Evolutionary conservation across 53 echinoderm and acorn worm species (phyloP).

Genomic region (Actinopyga echinites): DNA sequence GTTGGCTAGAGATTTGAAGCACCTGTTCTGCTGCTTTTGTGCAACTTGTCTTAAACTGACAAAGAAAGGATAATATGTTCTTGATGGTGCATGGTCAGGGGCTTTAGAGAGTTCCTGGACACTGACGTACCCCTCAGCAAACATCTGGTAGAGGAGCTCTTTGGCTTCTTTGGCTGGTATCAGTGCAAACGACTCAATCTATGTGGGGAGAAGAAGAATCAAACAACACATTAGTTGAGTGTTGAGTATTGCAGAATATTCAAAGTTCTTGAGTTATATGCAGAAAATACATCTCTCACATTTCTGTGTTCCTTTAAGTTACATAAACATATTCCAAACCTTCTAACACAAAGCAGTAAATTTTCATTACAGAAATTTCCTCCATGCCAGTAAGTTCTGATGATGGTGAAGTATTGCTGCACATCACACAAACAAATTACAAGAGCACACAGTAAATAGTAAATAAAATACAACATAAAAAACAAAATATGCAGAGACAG

Average conservation of each 20-base stretch:
- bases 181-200: constrained; percentile 94
- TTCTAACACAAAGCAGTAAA: too few relatives aligned
- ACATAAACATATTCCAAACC: too few relatives aligned
- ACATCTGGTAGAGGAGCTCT: constrained; percentile 93
- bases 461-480: too few relatives aligned
- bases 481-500: too few relatives aligned
- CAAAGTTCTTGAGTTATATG: background rate
- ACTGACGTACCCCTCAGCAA: constrained; percentile 82
- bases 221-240: too few relatives aligned
- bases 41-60: constrained; percentile 73
- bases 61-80: constrained; percentile 93
- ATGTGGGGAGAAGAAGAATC: background rate
- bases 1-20: constrained; percentile 86
- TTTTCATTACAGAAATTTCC: too few relatives aligned
- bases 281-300: background rate
- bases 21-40: constrained; percentile 75
- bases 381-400: too few relatives aligned
- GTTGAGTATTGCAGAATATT: background rate
- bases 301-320: too few relatives aligned
- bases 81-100: constrained; percentile 94
- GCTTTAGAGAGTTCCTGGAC: constrained; percentile 95
- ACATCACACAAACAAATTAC: too few relatives aligned
- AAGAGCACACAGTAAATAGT: too few relatives aligned
- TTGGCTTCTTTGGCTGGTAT: constrained; percentile 99
- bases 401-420: too few relatives aligned